Evolutionary conservation across 37 sponge, comb jelly and placozoan genomes (phyloP), one percentile per base, ranked within the genome.

Genomic region (Tethya wilhelma): DNA sequence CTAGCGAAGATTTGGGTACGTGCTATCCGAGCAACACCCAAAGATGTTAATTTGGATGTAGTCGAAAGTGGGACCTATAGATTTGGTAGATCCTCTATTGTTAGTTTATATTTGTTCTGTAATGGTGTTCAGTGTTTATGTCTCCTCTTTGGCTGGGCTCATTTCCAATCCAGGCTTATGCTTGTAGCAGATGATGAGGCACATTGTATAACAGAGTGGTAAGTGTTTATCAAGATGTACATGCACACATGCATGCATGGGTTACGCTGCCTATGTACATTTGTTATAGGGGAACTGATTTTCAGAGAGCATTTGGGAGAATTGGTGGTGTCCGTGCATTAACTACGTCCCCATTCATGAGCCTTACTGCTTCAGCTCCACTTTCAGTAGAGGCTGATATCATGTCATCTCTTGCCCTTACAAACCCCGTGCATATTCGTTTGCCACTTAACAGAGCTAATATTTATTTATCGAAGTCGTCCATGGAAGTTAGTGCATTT

Each of bases 281-380:
- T 58, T 58, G 26, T 58, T 58, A 23, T 7, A 58, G 59, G 59
- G 59, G 59, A 58, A 58, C 26, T 58, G 9, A 58, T 58, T 58
- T 58, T 58, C 4, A 26, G 9, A 58, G 9, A 9, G 4, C 59
- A 9, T 58, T 58, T 58, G 23, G 26, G 26, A 58, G 26, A 2
- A 23, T 58, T 26, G 9, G 59, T 23, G 59, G 59, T 28, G 3
- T 58, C 26, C 59, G 59, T 23, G 59, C 59, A 2, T 58, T 58
- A 26, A 58, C 59, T 7, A 9, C 59, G 23, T 3, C 59, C 59
- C 59, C 59, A 28, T 58, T 58, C 26, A 58, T 58, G 59, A 26
- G 26, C 8, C 26, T 58, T 28, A 58, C 59, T 28, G 59, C 59
- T 28, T 58, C 59, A 2, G 59, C 59, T 58, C 59, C 59, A 58